phyloP scores from a whole-genome alignment of 2,888 invertebrate genomes.

The Erebia ligea region DNA sequence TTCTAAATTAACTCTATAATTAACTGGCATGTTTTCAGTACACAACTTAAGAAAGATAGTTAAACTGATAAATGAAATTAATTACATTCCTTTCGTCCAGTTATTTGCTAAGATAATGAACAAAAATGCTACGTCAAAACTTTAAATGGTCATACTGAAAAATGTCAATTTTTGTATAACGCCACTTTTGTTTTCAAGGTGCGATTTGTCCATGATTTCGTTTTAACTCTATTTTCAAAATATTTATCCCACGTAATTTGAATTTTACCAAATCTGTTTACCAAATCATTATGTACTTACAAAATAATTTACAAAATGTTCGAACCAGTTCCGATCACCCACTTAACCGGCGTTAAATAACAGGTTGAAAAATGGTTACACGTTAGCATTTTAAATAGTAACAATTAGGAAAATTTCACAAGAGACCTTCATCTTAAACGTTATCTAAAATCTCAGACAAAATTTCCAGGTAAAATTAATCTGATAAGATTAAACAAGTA shows the following conservation, averaged over 20 bases:
- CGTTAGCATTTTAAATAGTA: conserved; percentile 29
- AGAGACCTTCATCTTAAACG: conserved; percentile 18
- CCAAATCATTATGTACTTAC: conserved; percentile 16
- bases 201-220: neutral
- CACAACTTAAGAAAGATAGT: no score
- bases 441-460: neutral
- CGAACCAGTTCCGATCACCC: conserved; percentile 37
- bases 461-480: neutral
- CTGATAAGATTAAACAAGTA: neutral
- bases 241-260: neutral
- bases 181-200: no score
- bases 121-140: no score
- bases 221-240: neutral
- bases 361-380: conserved; percentile 34
- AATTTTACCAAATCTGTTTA: conserved; percentile 10
- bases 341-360: conserved; percentile 17
- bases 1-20: no score
- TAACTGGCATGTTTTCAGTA: no score
- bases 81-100: no score
- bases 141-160: no score
- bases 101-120: no score
- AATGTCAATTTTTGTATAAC: no score
- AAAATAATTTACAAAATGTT: conserved; percentile 34
- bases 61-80: no score
- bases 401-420: conserved; percentile 31